These are phyloP conservation scores for Dicyrtoma fusca DNA, from an alignment of 2,888 invertebrate species.

Conservation along the genomic window DNA sequence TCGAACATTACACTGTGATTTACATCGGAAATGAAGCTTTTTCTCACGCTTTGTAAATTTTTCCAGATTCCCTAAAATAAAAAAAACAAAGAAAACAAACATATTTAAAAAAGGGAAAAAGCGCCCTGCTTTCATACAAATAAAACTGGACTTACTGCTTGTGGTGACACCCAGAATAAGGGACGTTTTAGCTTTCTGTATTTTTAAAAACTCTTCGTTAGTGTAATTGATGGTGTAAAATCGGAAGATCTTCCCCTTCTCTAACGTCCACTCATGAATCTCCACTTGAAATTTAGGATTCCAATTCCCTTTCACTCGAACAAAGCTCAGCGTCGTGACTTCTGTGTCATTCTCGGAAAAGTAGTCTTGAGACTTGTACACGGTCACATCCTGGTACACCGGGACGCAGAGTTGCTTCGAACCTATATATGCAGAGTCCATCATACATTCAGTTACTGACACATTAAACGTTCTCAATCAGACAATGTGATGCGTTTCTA, in stretches of 20 bases:
- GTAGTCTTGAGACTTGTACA: constrained; percentile 47
- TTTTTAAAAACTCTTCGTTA: constrained; percentile 20
- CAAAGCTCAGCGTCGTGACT: constrained; percentile 36
- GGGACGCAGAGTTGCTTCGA: constrained; percentile 45
- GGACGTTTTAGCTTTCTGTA: constrained; percentile 5
- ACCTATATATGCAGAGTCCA: background rate
- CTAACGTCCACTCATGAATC: constrained; percentile 57
- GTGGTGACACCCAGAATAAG: constrained; percentile 22
- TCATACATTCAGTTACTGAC: too few species aligned
- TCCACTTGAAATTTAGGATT: constrained; percentile 51
- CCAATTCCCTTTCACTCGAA: constrained; percentile 34
- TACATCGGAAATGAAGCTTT: constrained; percentile 57
- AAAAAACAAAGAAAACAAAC: background rate
- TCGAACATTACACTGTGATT: constrained; percentile 55
- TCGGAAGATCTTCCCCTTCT: constrained; percentile 52
- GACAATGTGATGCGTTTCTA: too few species aligned
- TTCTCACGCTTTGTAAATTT: constrained; percentile 58
- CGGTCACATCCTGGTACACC: constrained; percentile 51
- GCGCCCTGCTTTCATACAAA: too few species aligned
- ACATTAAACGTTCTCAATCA: too few species aligned
- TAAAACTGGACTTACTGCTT: constrained; percentile 24
- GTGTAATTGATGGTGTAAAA: constrained; percentile 51
- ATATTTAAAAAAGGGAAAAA: constrained; percentile 1
- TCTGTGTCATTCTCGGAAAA: constrained; percentile 50
- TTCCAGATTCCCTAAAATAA: constrained; percentile 57